Percentiles rank a stretch among this genome's conserved stretches.
phyloP scores from a whole-genome alignment of 2,797 vertebrate genomes.

The Poecilia velifera region DNA sequence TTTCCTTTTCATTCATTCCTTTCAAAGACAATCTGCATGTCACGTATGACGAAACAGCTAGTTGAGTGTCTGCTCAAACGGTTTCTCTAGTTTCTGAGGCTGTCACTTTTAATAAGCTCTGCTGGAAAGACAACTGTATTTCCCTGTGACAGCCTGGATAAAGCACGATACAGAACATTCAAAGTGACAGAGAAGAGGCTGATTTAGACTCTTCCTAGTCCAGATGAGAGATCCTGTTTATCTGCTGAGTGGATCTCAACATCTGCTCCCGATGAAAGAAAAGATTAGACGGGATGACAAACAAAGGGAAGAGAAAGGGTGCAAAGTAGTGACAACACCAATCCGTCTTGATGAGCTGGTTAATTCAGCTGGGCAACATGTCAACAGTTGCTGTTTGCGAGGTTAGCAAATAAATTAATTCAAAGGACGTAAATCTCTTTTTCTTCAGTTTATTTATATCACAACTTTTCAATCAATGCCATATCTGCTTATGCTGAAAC shows the following conservation, averaged over 20 bases:
- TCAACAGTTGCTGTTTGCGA: slow-evolving; percentile 26
- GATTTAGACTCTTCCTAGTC: slow-evolving; percentile 62
- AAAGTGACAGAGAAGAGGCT: slow-evolving; percentile 63
- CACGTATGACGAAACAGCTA: neutral
- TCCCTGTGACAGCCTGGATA: slow-evolving; percentile 46
- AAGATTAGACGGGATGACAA: slow-evolving; percentile 52
- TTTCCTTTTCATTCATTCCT: neutral
- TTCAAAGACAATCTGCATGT: neutral
- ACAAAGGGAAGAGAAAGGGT: slow-evolving; percentile 26
- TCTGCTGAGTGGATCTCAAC: slow-evolving; percentile 71
- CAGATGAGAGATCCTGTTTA: slow-evolving; percentile 59
- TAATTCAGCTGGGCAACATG: slow-evolving; percentile 39
- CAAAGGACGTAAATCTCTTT: slow-evolving; percentile 33
- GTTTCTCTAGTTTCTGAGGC: slow-evolving; percentile 17
- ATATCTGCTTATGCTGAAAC: neutral
- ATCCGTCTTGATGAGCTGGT: slow-evolving; percentile 50
- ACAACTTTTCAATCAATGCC: neutral
- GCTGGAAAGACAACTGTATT: slow-evolving; percentile 46
- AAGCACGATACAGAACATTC: slow-evolving; percentile 61
- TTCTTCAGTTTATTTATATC: neutral
- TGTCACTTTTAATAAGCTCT: slow-evolving; percentile 42
- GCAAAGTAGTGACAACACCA: slow-evolving; percentile 43
- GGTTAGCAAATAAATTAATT: slow-evolving; percentile 25
- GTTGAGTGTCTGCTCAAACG: slow-evolving; percentile 10
- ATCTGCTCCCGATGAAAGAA: slow-evolving; percentile 69